Base-by-base conservation (phyloP, 2,113 vertebrate species). In the Regulus satrapa region DNA sequence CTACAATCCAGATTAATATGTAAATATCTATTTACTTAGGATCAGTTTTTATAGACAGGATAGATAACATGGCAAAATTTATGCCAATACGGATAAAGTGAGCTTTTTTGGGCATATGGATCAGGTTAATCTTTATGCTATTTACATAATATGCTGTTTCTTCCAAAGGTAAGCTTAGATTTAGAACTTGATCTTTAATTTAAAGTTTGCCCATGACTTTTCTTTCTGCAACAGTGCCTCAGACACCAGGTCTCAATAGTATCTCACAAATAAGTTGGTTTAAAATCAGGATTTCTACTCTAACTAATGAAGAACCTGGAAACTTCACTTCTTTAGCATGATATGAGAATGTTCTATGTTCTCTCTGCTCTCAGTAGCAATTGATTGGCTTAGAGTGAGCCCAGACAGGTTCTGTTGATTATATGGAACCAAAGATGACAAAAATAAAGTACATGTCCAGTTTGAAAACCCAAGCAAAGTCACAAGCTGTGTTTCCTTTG, bases 1-100 rank as follows among this genome's bases (percentile, higher is more conserved):
- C 74, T 64, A 89, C 46, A 89, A 78, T 93, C 89, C 91, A 76
- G 71, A 88, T 95, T 90, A 97, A 94, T 77, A 95, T 85, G 67
- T 84, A 78, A 89, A 94, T 79, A 3, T 29, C 63, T 92, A 56
- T 94, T 92, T 94, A 73, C 48, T 95, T 87, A 82, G 85, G 46
- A 87, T 75, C n/a, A 67, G 11, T 40, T 96, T 97, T 92, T 95
- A 85, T 59, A 91, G 46, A 77, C n/a, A 94, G 45, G 95, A 87
- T 40, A 96, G 41, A 69, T 92, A 73, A 28, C 32, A 25, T 28
- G 49, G 26, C 24, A 90, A 88, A 85, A 73, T 5, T 32, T 85
- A 56, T 71, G 51, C 12, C 32, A 75, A 40, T n/a, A 41, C 2
- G 31, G 34, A 86, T 63, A 86, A 84, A 55, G 28, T 18, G 14